Percentiles rank a stretch among this genome's conserved stretches.
Conservation (phyloP, 2,797 vertebrate species). For the Aulostomus chinensis region DNA sequence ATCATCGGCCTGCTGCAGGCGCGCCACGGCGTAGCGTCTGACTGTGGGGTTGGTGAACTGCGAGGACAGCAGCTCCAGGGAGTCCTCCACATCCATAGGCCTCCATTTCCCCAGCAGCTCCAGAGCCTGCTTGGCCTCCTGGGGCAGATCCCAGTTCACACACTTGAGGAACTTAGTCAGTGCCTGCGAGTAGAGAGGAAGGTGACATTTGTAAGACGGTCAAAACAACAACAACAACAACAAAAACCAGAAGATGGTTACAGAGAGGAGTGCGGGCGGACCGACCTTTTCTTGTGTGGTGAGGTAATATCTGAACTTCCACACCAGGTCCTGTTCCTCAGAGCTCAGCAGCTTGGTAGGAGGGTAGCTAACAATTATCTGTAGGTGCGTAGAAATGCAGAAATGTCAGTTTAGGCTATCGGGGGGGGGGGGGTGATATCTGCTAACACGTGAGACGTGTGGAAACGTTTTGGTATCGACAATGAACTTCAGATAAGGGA, state of each 20-base stretch:
- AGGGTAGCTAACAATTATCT: conserved; percentile 98
- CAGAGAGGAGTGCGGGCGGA: neutral
- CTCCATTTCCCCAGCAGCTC: conserved; percentile 97
- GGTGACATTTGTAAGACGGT: neutral
- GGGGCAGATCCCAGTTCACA: conserved; percentile 97
- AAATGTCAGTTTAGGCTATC: too few relatives aligned
- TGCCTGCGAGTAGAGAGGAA: conserved; percentile 77
- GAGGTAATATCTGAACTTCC: conserved; percentile 99
- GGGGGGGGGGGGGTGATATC: too few relatives aligned
- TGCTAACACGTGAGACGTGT: too few relatives aligned
- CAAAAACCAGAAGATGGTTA: neutral
- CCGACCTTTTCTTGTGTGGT: conserved; percentile 96
- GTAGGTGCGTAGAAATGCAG: conserved; percentile 1
- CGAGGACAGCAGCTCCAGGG: conserved; percentile 93
- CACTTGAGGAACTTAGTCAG: conserved; percentile 99
- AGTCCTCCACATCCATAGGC: conserved; percentile 98
- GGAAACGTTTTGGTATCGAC: too few relatives aligned
- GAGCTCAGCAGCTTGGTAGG: conserved; percentile 96
- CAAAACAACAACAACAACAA: neutral
- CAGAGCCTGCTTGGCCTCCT: conserved; percentile 96
- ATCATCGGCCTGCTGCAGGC: conserved; percentile 95
- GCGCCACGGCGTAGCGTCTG: conserved; percentile 92
- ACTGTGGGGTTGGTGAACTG: conserved; percentile 95
- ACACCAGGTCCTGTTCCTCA: conserved; percentile 97
- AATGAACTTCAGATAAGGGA: too few relatives aligned